Evolutionary conservation across 2,113 vertebrate species (phyloP), one percentile per base, ranked within the genome.

Genomic region (Cyprinodon brontotheroides): DNA sequence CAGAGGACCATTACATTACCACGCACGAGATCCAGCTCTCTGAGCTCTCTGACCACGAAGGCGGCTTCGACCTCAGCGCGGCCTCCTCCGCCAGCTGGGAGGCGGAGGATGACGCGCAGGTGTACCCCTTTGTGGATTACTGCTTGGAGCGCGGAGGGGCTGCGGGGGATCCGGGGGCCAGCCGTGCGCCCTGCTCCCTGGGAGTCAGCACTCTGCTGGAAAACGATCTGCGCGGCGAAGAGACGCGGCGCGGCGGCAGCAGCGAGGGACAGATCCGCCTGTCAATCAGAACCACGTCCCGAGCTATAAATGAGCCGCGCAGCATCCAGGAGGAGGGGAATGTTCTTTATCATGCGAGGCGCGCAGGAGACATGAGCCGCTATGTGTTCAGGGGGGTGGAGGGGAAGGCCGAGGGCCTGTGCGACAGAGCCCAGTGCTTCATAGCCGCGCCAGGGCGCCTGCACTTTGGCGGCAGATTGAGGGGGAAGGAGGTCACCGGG

Each of bases 21-120:
- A 98, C 97, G 39, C 97, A 96, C 68, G 97, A 97, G 87, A 98
- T 99, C 85, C 96, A 97, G 86, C 95, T 99, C 65, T 95, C 94
- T 1, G 97, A 99, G 86, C 94, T 96, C 3, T 93, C 92, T 17
- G 98, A 98, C 60, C 95, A 96, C 69, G 97, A 97, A 70, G 93
- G 90, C 70, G 93, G 94, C 68, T 87, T 83, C 48, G 96, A 97
- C 62, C 93, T 95, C 17, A 95, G 94, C 0, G 92, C 90, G 77
- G 96, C 93, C 40, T 95, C 96, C 73, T 95, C 96, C 67, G 89
- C 82, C 75, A 77, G 89, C 80, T 97, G 97, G 96, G 96, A 96
- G 77, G 87, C 95, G 14, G 95, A 96, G 70, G 96, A 97, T 65
- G 95, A 95, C 89, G 95, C 95, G 72, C 95, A 94, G 85, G 94